These are phyloP conservation scores for Myotis daubentonii DNA, from an alignment of 2,797 vertebrate genomes.

Conservation along the genomic window DNA sequence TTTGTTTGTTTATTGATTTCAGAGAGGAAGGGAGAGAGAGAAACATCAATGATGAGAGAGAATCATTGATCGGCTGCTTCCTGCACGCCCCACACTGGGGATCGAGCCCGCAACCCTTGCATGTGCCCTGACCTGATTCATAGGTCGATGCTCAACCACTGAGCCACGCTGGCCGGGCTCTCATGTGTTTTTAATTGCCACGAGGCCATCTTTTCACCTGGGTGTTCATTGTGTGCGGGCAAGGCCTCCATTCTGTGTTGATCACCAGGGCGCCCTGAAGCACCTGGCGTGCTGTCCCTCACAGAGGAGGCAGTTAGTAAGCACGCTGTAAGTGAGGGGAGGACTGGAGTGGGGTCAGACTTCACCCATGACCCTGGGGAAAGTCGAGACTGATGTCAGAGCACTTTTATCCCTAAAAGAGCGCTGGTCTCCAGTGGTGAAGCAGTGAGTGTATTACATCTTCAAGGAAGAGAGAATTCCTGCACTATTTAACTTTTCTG, in stretches of 20 bases:
- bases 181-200: background rate
- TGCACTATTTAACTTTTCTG: background rate
- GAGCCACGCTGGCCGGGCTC: background rate
- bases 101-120: too few species aligned
- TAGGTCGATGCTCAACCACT: background rate
- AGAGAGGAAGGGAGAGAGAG: too few species aligned
- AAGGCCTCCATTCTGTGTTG: background rate
- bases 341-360: background rate
- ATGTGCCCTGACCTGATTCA: too few species aligned
- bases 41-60: too few species aligned
- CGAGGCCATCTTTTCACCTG: background rate
- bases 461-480: background rate
- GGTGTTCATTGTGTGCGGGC: background rate
- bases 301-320: background rate
- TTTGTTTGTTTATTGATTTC: too few species aligned
- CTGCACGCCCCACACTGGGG: too few species aligned
- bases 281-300: background rate
- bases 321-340: background rate
- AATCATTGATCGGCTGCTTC: too few species aligned
- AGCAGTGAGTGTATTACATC: background rate
- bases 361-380: background rate
- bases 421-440: background rate
- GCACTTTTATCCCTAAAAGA: background rate
- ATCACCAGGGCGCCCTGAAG: rapidly evolving
- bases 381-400: background rate